These are phyloP conservation scores for Hemistola chrysoprasaria DNA, from an alignment of 2,888 invertebrate genomes.

Conservation along the genomic window DNA sequence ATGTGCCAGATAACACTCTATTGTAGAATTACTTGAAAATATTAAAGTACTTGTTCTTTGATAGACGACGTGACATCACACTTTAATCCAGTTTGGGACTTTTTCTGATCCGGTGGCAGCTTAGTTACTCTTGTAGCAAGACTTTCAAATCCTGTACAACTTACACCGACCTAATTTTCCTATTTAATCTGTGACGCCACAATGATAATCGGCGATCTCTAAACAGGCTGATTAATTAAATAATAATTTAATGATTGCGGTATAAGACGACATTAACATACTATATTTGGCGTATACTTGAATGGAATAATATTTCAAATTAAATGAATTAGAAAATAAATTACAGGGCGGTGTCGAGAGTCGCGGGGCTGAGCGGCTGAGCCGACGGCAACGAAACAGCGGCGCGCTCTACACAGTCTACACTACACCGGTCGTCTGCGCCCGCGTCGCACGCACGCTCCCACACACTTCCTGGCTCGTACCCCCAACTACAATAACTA, in stretches of 20 bases:
- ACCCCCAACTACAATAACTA: slow-evolving; percentile 45
- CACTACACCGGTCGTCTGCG: slow-evolving; percentile 69
- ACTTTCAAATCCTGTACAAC: no score
- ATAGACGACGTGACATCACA: slow-evolving; percentile 1
- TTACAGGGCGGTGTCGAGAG: slow-evolving; percentile 74
- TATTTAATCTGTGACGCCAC: no score
- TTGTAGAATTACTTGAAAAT: slow-evolving; percentile 41
- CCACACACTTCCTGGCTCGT: slow-evolving; percentile 57
- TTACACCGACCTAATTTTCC: no score
- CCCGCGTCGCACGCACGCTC: slow-evolving; percentile 71
- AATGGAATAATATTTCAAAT: slow-evolving; percentile 27
- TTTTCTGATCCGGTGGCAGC: background rate
- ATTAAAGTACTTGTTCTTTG: slow-evolving; percentile 3
- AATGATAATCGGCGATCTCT: no score
- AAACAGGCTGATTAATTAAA: no score
- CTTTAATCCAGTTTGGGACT: background rate
- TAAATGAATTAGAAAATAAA: slow-evolving; percentile 26
- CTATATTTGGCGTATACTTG: slow-evolving; percentile 1
- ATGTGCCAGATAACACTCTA: slow-evolving; percentile 31
- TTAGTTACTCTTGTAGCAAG: no score
- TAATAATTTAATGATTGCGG: no score
- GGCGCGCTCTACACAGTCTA: slow-evolving; percentile 57
- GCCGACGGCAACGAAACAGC: slow-evolving; percentile 51
- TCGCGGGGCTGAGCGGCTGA: slow-evolving; percentile 62
- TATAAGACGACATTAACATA: slow-evolving; percentile 1